Evolutionary conservation across 1,140 invertebrate species (phyloP).

Genomic region (Aphidius gifuensis): DNA sequence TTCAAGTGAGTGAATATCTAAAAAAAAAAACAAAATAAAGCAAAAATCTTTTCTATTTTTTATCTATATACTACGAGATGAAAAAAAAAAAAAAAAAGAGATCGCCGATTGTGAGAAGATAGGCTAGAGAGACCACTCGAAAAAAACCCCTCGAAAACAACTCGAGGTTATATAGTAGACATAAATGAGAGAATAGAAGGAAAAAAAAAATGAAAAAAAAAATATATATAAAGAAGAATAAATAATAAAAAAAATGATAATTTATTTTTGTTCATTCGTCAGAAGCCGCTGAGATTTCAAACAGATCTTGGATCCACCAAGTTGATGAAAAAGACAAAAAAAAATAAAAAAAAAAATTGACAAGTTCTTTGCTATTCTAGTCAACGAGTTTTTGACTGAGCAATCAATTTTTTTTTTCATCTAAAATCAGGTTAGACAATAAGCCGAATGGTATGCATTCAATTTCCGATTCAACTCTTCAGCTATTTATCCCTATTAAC

Average conservation of each 20-base stretch:
- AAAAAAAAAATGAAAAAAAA: neutral
- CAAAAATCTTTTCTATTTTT: neutral
- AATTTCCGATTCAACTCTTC: constrained; percentile 7
- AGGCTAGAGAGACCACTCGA: constrained; percentile 11
- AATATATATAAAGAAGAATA: neutral
- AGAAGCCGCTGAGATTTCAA: constrained; percentile 12
- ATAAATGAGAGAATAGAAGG: constrained; percentile 6
- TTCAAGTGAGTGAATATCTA: neutral
- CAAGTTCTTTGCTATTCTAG: constrained; percentile 2
- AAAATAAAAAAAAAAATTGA: neutral
- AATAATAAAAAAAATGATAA: constrained; percentile 7
- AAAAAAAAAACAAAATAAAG: neutral
- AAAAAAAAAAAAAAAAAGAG: constrained; percentile 1
- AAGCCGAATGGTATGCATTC: constrained; percentile 6
- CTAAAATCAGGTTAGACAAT: neutral
- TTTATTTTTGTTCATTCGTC: constrained; percentile 10
- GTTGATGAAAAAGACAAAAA: neutral
- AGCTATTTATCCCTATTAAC: neutral
- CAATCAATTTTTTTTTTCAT: constrained; percentile 13
- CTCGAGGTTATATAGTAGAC: constrained; percentile 8
- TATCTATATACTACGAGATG: neutral
- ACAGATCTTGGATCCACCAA: neutral
- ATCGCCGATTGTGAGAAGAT: constrained; percentile 15
- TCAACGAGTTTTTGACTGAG: constrained; percentile 11
- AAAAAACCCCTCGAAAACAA: constrained; percentile 8